phyloP scores from a whole-genome alignment of 2,888 invertebrate genomes.

The Parascotia fuliginaria region DNA sequence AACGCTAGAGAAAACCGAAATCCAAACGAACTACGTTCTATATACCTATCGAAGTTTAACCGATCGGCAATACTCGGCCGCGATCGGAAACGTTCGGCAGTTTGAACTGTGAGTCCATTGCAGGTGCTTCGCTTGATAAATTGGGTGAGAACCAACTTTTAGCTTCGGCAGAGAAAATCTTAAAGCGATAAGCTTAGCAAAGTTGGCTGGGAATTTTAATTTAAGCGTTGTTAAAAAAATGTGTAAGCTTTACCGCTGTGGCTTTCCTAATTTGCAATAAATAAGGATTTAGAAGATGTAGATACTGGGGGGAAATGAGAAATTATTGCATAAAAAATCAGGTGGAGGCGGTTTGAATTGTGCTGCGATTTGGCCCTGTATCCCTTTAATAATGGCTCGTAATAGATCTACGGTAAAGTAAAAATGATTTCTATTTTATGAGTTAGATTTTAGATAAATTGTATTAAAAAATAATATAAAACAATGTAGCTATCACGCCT shows the following conservation, averaged over 20 bases:
- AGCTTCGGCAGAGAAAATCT: constrained; percentile 17
- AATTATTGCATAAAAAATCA: constrained; percentile 1
- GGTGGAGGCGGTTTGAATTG: background rate
- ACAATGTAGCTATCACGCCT: no score
- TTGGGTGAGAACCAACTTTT: constrained; percentile 16
- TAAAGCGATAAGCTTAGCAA: constrained; percentile 39
- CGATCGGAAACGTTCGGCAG: constrained; percentile 33
- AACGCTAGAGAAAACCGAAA: constrained; percentile 1
- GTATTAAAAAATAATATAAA: no score
- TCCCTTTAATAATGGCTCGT: background rate
- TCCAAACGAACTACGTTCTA: constrained; percentile 2
- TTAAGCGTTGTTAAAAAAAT: constrained; percentile 21
- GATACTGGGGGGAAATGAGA: constrained; percentile 6
- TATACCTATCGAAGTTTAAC: constrained; percentile 28
- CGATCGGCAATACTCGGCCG: constrained; percentile 33
- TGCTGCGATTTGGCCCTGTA: background rate
- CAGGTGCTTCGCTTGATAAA: constrained; percentile 17
- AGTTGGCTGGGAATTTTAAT: constrained; percentile 32
- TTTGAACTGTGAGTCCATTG: constrained; percentile 19
- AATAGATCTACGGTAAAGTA: no score
- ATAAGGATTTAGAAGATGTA: constrained; percentile 17
- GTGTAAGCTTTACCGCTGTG: constrained; percentile 12
- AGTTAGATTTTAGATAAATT: no score
- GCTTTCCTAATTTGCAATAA: constrained; percentile 27
- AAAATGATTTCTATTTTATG: no score